Evolutionary conservation across 2,888 invertebrate genomes (phyloP).

Genomic region (Odontomyia ornata): DNA sequence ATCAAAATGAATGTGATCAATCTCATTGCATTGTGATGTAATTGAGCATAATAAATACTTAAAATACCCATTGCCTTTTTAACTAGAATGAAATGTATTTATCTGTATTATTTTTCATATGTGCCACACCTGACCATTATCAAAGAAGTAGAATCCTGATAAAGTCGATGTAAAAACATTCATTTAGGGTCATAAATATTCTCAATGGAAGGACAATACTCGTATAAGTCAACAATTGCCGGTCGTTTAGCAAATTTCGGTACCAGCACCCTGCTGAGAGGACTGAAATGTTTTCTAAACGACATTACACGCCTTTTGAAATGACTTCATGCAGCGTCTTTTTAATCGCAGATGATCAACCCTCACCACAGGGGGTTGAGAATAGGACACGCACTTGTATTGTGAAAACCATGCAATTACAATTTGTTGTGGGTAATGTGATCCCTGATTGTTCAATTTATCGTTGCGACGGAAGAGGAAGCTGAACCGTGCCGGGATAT

Average conservation of each 20-base stretch:
- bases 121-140: not conserved
- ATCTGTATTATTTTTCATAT: too few relatives aligned
- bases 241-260: constrained; percentile 33
- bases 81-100: too few relatives aligned
- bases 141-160: constrained; percentile 17
- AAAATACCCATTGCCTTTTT: too few relatives aligned
- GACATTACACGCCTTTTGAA: constrained; percentile 49
- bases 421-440: constrained; percentile 46
- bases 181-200: constrained; percentile 11
- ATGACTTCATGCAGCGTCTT: constrained; percentile 44
- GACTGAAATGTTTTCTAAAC: constrained; percentile 44
- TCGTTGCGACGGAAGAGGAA: not conserved
- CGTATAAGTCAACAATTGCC: constrained; percentile 45
- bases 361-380: constrained; percentile 43
- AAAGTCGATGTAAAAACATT: constrained; percentile 18
- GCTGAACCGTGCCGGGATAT: not conserved
- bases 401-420: constrained; percentile 37
- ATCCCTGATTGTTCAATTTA: constrained; percentile 48
- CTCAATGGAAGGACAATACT: constrained; percentile 29
- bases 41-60: too few relatives aligned
- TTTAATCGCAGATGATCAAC: constrained; percentile 44
- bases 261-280: constrained; percentile 46
- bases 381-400: constrained; percentile 25
- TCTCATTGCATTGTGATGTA: too few relatives aligned
- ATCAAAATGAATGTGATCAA: too few relatives aligned